These are phyloP conservation scores for Epizoanthus fatuus DNA, from an alignment of 92 coral and sea anemone species.

Conservation along the genomic window DNA sequence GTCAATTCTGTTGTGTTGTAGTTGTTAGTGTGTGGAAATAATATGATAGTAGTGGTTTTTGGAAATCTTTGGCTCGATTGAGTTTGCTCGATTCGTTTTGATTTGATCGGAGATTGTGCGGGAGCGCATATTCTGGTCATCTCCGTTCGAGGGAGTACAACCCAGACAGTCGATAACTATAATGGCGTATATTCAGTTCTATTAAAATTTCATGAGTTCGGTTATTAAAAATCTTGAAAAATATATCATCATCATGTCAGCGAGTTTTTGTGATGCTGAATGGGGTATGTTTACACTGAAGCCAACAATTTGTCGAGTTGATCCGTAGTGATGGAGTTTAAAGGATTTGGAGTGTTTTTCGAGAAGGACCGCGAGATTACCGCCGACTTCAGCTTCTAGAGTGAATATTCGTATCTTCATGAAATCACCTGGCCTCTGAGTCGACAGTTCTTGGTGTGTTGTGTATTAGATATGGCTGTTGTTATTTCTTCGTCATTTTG, in stretches of 20 bases:
- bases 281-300: constrained; percentile 72
- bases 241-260: constrained; percentile 78
- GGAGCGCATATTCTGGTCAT: neutral
- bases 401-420: constrained; percentile 30
- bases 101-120: constrained; percentile 23
- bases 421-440: constrained; percentile 73
- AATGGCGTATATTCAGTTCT: constrained; percentile 65
- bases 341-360: constrained; percentile 29
- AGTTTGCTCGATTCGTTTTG: constrained; percentile 22
- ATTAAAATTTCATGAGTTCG: constrained; percentile 92
- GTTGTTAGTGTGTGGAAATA: constrained; percentile 28
- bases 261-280: constrained; percentile 62
- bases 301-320: constrained; percentile 36
- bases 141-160: neutral
- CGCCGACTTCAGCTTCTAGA: constrained; percentile 19
- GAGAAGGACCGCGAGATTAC: constrained; percentile 20
- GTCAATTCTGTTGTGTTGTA: constrained; percentile 58
- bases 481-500: constrained; percentile 79
- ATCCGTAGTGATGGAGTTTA: constrained; percentile 28
- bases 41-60: constrained; percentile 17
- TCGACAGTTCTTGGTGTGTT: constrained; percentile 74
- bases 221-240: constrained; percentile 87
- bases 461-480: constrained; percentile 72
- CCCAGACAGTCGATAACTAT: constrained; percentile 43
- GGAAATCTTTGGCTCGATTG: constrained; percentile 10